Evolutionary conservation across 2,113 vertebrate genomes (phyloP).

Genomic region (Riparia riparia): DNA sequence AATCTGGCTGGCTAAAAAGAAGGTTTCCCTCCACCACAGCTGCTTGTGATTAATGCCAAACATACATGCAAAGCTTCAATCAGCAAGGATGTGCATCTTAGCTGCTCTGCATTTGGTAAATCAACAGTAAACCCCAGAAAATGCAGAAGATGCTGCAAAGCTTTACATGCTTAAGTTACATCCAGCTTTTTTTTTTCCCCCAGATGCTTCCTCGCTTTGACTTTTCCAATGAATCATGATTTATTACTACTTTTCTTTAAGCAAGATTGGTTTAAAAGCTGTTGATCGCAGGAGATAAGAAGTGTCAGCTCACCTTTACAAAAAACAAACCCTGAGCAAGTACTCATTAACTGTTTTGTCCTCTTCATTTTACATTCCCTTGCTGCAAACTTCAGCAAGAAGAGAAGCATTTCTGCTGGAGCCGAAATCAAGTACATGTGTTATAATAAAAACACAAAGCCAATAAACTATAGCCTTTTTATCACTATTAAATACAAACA

Average conservation of each 20-base stretch:
- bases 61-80: conserved; percentile 53
- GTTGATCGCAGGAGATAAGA: neutral
- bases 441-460: neutral
- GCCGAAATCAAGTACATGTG: neutral
- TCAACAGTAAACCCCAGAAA: conserved; percentile 51
- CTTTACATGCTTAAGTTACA: conserved; percentile 3
- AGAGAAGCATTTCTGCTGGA: neutral
- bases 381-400: neutral
- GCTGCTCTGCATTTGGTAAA: conserved; percentile 2
- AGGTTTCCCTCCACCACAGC: conserved; percentile 47
- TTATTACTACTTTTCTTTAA: neutral
- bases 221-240: neutral
- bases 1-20: conserved; percentile 64
- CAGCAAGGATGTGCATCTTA: conserved; percentile 36
- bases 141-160: conserved; percentile 47
- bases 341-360: neutral
- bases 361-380: neutral
- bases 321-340: neutral
- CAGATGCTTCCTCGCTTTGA: neutral
- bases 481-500: conserved; percentile 52
- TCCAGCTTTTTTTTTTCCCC: neutral
- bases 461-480: conserved; percentile 29
- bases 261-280: conserved; percentile 13
- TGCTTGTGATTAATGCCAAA: conserved; percentile 66
- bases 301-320: neutral